Percentiles rank a stretch among this genome's conserved stretches.
Evolutionary conservation across 2,797 vertebrate species (phyloP).

Genomic region (Crocidura indochinensis): DNA sequence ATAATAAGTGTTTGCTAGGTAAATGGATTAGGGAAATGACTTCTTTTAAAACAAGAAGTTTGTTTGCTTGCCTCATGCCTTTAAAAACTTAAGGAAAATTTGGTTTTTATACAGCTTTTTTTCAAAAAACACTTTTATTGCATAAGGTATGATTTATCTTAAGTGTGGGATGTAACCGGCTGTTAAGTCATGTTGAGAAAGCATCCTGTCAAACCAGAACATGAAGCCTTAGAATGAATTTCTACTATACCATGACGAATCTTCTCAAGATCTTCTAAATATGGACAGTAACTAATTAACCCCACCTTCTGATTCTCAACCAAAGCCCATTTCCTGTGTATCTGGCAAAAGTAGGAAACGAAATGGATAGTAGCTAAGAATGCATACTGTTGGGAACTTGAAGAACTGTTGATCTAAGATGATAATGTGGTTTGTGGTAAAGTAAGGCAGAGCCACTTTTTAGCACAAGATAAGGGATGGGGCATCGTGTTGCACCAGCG

Average conservation of each 20-base stretch:
- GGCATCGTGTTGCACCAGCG: neutral
- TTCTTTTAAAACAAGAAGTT: constrained; percentile 53
- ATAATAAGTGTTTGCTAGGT: constrained; percentile 37
- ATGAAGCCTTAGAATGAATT: neutral
- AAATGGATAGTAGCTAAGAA: neutral
- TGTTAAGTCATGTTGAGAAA: neutral
- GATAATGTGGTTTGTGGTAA: neutral
- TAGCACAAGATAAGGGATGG: neutral
- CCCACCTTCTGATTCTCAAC: neutral
- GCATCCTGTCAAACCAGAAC: neutral
- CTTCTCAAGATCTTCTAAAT: neutral
- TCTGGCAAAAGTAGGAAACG: neutral
- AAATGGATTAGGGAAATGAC: constrained; percentile 53
- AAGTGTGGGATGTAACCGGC: neutral
- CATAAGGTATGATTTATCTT: neutral
- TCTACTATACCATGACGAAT: neutral
- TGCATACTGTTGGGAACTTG: rapidly evolving
- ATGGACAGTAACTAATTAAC: neutral
- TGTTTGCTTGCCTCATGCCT: constrained; percentile 11
- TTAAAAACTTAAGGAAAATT: constrained; percentile 31
- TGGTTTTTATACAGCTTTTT: neutral
- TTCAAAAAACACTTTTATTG: neutral
- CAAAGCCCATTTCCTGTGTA: neutral
- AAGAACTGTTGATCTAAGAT: neutral
- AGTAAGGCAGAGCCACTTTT: neutral